Evolutionary conservation across 2,888 invertebrate species (phyloP), one percentile per base, ranked within the genome.

Genomic region (Physocephala rufipes): DNA sequence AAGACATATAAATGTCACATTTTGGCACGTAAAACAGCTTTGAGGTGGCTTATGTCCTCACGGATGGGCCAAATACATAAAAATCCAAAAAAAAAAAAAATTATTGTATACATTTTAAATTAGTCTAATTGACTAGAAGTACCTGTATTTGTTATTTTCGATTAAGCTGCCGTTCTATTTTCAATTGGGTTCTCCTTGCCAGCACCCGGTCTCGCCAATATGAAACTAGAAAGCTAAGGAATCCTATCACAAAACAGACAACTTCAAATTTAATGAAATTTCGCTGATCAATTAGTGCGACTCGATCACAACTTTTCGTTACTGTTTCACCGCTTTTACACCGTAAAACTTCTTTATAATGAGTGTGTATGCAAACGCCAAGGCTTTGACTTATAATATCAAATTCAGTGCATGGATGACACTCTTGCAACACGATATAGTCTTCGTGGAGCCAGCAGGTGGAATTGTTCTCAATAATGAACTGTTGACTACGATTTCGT

Each of bases 321-420:
- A 93, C 92, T 73, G 90, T 92, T 87, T 93, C 92, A 24, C 95
- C 95, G 85, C 91, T 92, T 79, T 91, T 90, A 87, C 95, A 95
- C 80, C 90, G 91, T 15, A 95, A 82, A 72, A 93, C 89, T 87
- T 95, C 95, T 82, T 95, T 95, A 82, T 91, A 94, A 82, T 93
- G 92, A 1, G 95, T 93, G 78, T 92, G 92, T 73, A 92, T 90
- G 80, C 95, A 95, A 59, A 94, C 93, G 67, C 93, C 92, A 79
- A 93, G 91, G 81, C 92, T 94, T 85, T 91, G 91, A 82, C 94
- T 95, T 67, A 91, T 89, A 74, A 94, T 91, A 87, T 95, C 95
- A 85, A 94, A 94, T 76, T 91, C 93, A 89, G 92, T 90, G 85
- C 95, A 95, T n/a, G 93, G 93, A 86, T 94, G 93, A 79, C 95